A percentile compares a stretch with the other conserved stretches of the same genome.
These are phyloP conservation scores for Paracanthobrama guichenoti DNA, from an alignment of 2,113 vertebrate species.

Conservation along the genomic window DNA sequence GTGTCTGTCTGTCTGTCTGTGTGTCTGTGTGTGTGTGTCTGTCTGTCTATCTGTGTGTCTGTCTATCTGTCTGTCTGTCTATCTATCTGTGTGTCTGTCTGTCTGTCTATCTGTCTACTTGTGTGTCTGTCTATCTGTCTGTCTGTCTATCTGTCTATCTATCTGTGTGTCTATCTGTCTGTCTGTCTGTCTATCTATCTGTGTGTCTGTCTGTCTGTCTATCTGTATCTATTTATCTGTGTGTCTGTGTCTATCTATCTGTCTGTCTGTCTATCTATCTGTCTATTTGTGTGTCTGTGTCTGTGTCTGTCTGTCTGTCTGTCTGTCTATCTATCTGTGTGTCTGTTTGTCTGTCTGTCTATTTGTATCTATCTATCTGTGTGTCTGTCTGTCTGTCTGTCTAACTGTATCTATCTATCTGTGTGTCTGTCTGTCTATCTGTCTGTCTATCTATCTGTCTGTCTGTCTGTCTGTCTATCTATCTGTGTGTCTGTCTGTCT, in stretches of 20 bases:
- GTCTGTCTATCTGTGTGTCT: constrained; percentile 52
- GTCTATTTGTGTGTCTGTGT: neutral
- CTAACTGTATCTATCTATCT: too few species aligned
- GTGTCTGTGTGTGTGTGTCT: constrained; percentile 50
- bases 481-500: neutral
- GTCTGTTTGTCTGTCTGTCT: neutral
- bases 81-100: neutral
- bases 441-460: too few species aligned
- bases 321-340: constrained; percentile 56
- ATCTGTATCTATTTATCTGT: too few species aligned
- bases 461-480: constrained; percentile 53
- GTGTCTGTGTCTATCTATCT: neutral
- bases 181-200: too few species aligned
- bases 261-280: neutral
- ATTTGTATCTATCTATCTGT: too few species aligned
- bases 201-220: too few species aligned
- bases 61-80: neutral
- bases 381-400: too few species aligned
- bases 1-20: neutral
- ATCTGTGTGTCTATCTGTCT: too few species aligned
- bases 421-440: too few species aligned
- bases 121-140: too few species aligned
- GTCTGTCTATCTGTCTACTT: neutral
- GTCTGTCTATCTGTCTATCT: neutral
- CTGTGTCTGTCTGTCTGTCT: neutral